Percentiles rank a stretch among this genome's conserved stretches.
phyloP scores from a whole-genome alignment of 2,797 vertebrate genomes.

The Salarias fasciatus region DNA sequence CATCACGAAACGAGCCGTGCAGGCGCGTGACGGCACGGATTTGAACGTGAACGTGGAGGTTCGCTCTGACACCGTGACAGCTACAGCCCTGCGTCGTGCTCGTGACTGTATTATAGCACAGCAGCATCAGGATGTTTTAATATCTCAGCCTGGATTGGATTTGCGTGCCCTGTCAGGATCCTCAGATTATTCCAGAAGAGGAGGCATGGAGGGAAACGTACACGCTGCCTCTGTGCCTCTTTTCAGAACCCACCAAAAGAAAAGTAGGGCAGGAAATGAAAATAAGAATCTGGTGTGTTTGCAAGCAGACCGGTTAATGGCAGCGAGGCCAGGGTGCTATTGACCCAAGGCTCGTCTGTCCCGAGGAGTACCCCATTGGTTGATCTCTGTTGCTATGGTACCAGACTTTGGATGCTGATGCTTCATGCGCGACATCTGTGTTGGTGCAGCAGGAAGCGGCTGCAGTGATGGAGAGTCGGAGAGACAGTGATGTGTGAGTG shows the following conservation, averaged over 20 bases:
- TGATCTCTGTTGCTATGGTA: conserved; percentile 83
- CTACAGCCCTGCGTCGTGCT: neutral
- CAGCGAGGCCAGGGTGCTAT: conserved; percentile 20
- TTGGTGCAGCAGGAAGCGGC: conserved; percentile 56
- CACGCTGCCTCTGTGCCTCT: neutral
- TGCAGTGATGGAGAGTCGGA: conserved; percentile 33
- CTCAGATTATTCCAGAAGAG: neutral
- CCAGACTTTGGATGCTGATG: conserved; percentile 78
- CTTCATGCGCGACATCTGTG: conserved; percentile 50
- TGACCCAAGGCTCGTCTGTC: conserved; percentile 49
- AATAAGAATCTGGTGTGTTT: conserved; percentile 3
- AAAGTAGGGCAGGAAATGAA: conserved; percentile 9
- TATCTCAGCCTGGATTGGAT: conserved; percentile 2
- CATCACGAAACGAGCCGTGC: conserved; percentile 33
- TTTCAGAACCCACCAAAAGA: too few species aligned
- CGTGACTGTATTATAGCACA: neutral
- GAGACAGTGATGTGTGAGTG: conserved; percentile 2
- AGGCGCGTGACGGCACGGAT: neutral
- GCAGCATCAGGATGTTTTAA: neutral
- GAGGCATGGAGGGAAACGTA: neutral
- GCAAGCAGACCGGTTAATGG: conserved; percentile 15
- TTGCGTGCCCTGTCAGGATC: neutral
- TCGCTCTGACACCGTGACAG: neutral
- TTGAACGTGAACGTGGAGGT: neutral
- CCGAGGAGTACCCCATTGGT: conserved; percentile 68